phyloP scores from a whole-genome alignment of 2,888 invertebrate genomes.

The Congeria kusceri region DNA sequence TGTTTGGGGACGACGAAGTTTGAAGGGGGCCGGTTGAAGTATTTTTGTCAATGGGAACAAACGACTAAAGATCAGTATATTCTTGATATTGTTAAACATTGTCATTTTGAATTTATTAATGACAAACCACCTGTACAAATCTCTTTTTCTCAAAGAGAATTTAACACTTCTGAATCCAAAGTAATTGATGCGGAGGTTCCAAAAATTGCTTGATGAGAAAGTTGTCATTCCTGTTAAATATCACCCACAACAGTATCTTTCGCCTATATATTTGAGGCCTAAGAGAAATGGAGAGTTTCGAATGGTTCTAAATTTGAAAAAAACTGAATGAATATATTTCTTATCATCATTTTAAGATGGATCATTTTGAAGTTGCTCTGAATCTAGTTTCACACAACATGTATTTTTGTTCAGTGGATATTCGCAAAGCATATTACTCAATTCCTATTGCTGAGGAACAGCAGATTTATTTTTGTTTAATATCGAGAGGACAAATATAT shows the following conservation, averaged over 20 bases:
- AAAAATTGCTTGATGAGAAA: no score
- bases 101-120: not conserved
- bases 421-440: slow-evolving; percentile 47
- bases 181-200: no score
- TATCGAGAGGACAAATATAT: slow-evolving; percentile 46
- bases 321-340: slow-evolving; percentile 45
- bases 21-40: no score
- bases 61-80: not conserved
- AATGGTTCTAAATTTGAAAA: slow-evolving; percentile 55
- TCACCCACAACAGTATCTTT: not conserved
- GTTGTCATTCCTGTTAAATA: no score
- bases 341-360: slow-evolving; percentile 62
- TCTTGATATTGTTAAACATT: not conserved
- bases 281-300: slow-evolving; percentile 48
- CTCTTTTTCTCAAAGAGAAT: no score
- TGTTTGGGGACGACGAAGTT: no score
- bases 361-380: slow-evolving; percentile 52
- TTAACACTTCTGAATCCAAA: no score
- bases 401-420: slow-evolving; percentile 42
- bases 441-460: slow-evolving; percentile 39
- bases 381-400: slow-evolving; percentile 32
- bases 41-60: no score
- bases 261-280: slow-evolving; percentile 22
- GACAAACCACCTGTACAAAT: no score
- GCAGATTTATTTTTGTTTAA: slow-evolving; percentile 48